These are phyloP conservation scores for Physeter macrocephalus DNA, from an alignment of 2,113 vertebrate species.

Conservation along the genomic window DNA sequence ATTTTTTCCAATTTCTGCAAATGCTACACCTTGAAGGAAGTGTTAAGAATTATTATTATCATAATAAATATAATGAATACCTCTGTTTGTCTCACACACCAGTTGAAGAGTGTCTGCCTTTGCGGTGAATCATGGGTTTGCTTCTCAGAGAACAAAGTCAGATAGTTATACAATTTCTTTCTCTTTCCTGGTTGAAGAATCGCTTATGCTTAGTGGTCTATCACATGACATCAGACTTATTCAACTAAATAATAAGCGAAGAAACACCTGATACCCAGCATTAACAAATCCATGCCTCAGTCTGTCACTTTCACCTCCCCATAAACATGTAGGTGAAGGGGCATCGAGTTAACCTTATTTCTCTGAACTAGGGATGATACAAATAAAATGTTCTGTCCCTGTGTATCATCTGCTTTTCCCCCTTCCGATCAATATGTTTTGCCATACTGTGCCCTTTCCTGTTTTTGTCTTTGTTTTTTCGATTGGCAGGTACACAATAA, in stretches of 20 bases:
- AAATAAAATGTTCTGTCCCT: slow-evolving; percentile 36
- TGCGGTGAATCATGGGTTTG: neutral
- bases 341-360: neutral
- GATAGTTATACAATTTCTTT: neutral
- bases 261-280: neutral
- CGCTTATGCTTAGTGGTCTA: neutral
- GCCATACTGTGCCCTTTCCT: neutral
- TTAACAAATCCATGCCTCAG: neutral
- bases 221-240: neutral
- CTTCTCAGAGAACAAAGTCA: neutral
- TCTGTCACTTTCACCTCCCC: neutral
- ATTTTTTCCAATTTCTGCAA: neutral
- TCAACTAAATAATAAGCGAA: slow-evolving; percentile 5
- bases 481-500: neutral
- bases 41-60: slow-evolving; percentile 20
- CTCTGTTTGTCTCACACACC: neutral
- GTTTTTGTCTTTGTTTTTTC: neutral
- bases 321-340: neutral
- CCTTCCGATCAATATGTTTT: slow-evolving; percentile 14
- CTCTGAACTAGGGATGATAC: slow-evolving; percentile 32
- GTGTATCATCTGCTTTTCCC: neutral
- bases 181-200: slow-evolving; percentile 16
- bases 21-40: neutral
- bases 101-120: neutral
- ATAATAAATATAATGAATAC: slow-evolving; percentile 7